Base-by-base conservation (phyloP, 2,113 vertebrate genomes). In the Triplophysa siluroides region DNA sequence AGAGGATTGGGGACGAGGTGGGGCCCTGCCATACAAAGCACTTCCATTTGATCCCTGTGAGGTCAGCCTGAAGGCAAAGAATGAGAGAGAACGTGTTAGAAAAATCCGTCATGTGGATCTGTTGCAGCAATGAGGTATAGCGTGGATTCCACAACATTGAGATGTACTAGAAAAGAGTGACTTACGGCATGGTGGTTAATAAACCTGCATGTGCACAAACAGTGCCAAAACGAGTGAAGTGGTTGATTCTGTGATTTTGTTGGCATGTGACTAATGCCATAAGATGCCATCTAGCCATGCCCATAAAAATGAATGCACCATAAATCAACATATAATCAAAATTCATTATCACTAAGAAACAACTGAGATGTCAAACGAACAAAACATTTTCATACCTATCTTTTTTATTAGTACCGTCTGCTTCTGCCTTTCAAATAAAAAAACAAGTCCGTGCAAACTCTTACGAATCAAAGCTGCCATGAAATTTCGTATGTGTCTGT, bases 31-130 rank as follows among this genome's bases (percentile, higher is more conserved):
- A 98, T 85, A 98, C 95, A 4, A 98, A 99, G 82, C 96, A 95
- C 87, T 96, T 95, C 98, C 98, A 99, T 95, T 99, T 99, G 92
- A 99, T 99, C 85, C 98, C 98, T 2, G 96, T 98, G 85, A 99
- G 94, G 93, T 99, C 98, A 83, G 98, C 98, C 98, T 99, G 78
- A 56, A 78, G 79, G 73, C 62, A 74, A 29, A 71, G 29, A 74
- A 85, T 76, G 74, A 10, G 24, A 80, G 70, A 72, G 14, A 69
- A 19, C 58, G 41, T 13, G 23, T 64, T 23, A 33, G 24, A 74
- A 24, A 66, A 56, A 41, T 56, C 64, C 65, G 26, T 6, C 58
- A 73, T 24, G 24, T 11, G 19, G 29, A 4, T 50, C 47, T 13
- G 47, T 16, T 13, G 14, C 47, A 56, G 52, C 52, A 56, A 19